These are phyloP conservation scores for Ardeotis arabs DNA, from an alignment of 2,113 vertebrate genomes.

Conservation along the genomic window DNA sequence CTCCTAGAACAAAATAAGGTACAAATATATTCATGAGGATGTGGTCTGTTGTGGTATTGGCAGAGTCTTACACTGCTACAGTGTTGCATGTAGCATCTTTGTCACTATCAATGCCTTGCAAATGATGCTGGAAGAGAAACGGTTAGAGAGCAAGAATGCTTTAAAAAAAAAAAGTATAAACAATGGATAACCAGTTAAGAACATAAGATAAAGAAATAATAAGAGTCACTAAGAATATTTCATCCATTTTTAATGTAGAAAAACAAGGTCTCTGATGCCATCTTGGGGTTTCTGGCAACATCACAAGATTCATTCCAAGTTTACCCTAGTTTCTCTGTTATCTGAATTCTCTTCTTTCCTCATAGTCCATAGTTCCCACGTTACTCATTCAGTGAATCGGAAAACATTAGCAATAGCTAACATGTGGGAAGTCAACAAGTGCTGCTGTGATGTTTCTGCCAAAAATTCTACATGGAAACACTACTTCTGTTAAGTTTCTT, in stretches of 20 bases:
- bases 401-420: neutral
- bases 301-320: neutral
- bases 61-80: neutral
- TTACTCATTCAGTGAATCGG: neutral
- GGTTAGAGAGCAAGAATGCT: rapidly evolving
- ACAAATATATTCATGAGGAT: neutral
- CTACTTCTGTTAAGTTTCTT: neutral
- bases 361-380: neutral
- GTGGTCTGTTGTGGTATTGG: neutral
- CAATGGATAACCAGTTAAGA: neutral
- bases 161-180: neutral
- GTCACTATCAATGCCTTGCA: neutral
- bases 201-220: neutral
- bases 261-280: conserved; percentile 15
- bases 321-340: neutral
- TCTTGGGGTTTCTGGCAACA: conserved; percentile 18
- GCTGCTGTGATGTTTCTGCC: neutral
- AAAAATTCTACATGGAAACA: neutral
- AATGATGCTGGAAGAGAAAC: neutral
- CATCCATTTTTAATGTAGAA: neutral
- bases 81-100: neutral
- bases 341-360: neutral
- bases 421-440: neutral
- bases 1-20: neutral
- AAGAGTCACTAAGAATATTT: neutral